Evolutionary conservation across 2,113 vertebrate species (phyloP).

Genomic region (Indicator indicator): DNA sequence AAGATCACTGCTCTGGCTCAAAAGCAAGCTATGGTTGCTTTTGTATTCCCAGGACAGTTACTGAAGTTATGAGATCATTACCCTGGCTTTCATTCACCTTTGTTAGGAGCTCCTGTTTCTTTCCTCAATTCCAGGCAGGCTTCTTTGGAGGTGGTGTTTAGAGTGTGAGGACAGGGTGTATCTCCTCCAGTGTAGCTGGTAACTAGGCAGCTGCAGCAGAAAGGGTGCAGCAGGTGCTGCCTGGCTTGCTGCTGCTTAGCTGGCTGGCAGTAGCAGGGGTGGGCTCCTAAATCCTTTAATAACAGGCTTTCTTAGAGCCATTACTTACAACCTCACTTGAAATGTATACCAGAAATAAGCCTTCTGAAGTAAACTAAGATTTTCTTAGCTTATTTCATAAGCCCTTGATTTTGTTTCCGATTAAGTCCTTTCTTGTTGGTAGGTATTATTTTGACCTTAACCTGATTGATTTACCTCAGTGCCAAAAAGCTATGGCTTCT

Average conservation of each 20-base stretch:
- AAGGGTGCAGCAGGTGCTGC: neutral
- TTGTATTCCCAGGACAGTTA: neutral
- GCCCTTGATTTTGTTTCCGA: neutral
- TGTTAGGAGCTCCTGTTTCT: neutral
- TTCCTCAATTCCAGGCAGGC: neutral
- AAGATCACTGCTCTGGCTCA: neutral
- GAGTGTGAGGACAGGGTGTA: neutral
- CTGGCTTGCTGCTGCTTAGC: fast-evolving
- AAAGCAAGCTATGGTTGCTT: fast-evolving
- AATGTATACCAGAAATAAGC: neutral
- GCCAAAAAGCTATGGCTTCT: neutral
- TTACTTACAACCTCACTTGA: neutral
- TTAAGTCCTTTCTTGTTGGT: neutral
- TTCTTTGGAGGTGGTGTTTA: neutral
- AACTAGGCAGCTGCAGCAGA: neutral
- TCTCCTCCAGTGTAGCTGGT: neutral
- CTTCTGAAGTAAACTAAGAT: neutral
- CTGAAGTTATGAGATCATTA: neutral
- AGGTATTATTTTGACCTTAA: neutral
- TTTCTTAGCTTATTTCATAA: neutral
- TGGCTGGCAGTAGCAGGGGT: fast-evolving
- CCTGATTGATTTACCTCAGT: neutral
- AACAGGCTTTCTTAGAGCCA: neutral
- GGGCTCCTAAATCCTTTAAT: neutral
- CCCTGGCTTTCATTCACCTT: neutral